Percentiles rank a stretch among this genome's conserved stretches.
phyloP scores from a whole-genome alignment of 2,113 vertebrate genomes.

The Nothoprocta pentlandii region DNA sequence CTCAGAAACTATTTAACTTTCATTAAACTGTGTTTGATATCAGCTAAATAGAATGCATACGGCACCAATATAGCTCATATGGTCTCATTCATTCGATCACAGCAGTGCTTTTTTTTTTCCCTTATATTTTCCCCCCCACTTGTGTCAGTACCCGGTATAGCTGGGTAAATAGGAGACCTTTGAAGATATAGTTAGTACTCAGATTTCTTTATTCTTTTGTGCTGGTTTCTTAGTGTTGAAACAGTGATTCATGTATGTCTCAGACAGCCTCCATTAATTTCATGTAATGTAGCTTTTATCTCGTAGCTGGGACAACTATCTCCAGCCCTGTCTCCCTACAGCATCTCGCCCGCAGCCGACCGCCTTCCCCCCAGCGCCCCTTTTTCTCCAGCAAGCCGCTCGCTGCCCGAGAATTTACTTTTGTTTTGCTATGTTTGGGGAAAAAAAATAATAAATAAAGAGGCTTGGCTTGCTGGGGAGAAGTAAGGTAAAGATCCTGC shows the following conservation, averaged over 20 bases:
- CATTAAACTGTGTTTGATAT: slow-evolving; percentile 95
- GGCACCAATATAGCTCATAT: slow-evolving; percentile 90
- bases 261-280: slow-evolving; percentile 97
- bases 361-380: neutral
- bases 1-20: slow-evolving; percentile 95
- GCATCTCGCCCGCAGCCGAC: slow-evolving; percentile 57
- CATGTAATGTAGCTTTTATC: slow-evolving; percentile 98
- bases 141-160: slow-evolving; percentile 86
- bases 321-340: slow-evolving; percentile 78
- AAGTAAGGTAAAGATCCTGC: slow-evolving; percentile 49
- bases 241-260: slow-evolving; percentile 97
- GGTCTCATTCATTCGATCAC: slow-evolving; percentile 89
- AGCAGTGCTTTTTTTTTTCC: slow-evolving; percentile 78
- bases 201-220: slow-evolving; percentile 93
- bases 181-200: slow-evolving; percentile 93
- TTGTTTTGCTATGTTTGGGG: slow-evolving; percentile 15
- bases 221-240: slow-evolving; percentile 88
- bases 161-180: slow-evolving; percentile 92
- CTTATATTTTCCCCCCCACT: slow-evolving; percentile 81
- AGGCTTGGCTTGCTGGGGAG: slow-evolving; percentile 64
- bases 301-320: slow-evolving; percentile 90
- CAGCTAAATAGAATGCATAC: slow-evolving; percentile 90
- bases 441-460: slow-evolving; percentile 50
- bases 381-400: slow-evolving; percentile 58
- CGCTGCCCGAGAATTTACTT: slow-evolving; percentile 62